Conservation (phyloP, 2,888 invertebrate genomes). For the Meganola albula region DNA sequence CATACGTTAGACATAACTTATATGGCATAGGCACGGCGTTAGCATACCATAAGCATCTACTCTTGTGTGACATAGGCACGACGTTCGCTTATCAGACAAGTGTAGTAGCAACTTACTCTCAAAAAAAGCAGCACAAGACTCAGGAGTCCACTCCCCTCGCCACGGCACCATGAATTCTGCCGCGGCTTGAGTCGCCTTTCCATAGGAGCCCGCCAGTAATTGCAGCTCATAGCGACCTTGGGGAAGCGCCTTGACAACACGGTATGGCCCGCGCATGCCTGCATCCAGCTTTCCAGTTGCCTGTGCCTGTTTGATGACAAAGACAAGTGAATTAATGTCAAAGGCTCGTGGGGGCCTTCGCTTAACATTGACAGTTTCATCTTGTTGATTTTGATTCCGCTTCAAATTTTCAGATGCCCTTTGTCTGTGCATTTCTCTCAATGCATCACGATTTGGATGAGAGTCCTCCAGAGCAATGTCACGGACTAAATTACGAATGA, state of each 20-base stretch:
- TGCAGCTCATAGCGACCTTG: constrained; percentile 3
- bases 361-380: not conserved
- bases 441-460: not conserved
- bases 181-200: constrained; percentile 9
- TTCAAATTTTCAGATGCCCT: not conserved
- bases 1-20: too few relatives aligned
- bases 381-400: not conserved
- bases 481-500: too few relatives aligned
- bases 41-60: not conserved
- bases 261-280: not conserved
- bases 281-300: not conserved
- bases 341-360: not conserved
- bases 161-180: constrained; percentile 9
- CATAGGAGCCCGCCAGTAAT: constrained; percentile 9
- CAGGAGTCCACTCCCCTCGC: constrained; percentile 12
- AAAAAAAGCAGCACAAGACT: constrained; percentile 6
- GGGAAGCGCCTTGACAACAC: not conserved
- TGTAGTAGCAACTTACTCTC: constrained; percentile 2
- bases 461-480: too few relatives aligned
- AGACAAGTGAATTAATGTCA: not conserved
- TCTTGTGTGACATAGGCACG: not conserved
- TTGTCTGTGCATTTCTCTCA: not conserved
- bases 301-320: not conserved
- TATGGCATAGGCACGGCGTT: not conserved
- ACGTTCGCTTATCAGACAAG: not conserved